Conservation (phyloP, 2,113 vertebrate species). For the Rhombomys opimus region DNA sequence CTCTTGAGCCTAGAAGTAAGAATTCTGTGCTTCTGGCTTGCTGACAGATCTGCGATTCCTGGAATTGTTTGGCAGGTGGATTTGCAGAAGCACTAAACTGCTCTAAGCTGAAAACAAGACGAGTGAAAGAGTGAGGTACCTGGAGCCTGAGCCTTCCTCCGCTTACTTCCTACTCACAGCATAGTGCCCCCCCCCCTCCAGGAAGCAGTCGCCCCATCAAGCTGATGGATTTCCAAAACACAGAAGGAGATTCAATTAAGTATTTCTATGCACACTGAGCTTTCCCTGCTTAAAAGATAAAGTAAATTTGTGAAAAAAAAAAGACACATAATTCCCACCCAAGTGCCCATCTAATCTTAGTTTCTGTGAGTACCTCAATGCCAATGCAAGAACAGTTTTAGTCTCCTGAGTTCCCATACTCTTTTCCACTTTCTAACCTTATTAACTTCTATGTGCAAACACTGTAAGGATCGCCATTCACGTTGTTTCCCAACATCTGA, state of each 20-base stretch:
- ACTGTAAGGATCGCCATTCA: background rate
- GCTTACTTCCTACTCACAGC: background rate
- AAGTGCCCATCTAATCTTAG: too few species aligned
- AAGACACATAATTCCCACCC: background rate
- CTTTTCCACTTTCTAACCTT: background rate
- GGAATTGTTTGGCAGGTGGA: conserved; percentile 70
- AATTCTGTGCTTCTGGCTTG: background rate
- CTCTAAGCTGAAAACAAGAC: conserved; percentile 41
- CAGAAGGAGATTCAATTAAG: background rate
- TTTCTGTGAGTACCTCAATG: background rate
- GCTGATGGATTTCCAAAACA: accelerated
- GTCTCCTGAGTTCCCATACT: background rate
- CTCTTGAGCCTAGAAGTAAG: background rate
- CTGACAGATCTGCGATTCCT: conserved; percentile 58
- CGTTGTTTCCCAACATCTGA: background rate
- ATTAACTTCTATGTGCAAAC: background rate
- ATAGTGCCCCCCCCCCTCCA: accelerated
- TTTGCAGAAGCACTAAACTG: conserved; percentile 66
- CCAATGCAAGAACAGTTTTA: background rate
- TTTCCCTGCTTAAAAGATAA: background rate
- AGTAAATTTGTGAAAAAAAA: background rate
- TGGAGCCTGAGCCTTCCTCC: background rate
- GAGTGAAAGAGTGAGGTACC: background rate
- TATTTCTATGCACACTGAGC: accelerated
- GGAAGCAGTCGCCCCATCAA: accelerated